A percentile compares a stretch with the other conserved stretches of the same genome.
Evolutionary conservation across 2,888 invertebrate genomes (phyloP).

Genomic region (Congeria kusceri): DNA sequence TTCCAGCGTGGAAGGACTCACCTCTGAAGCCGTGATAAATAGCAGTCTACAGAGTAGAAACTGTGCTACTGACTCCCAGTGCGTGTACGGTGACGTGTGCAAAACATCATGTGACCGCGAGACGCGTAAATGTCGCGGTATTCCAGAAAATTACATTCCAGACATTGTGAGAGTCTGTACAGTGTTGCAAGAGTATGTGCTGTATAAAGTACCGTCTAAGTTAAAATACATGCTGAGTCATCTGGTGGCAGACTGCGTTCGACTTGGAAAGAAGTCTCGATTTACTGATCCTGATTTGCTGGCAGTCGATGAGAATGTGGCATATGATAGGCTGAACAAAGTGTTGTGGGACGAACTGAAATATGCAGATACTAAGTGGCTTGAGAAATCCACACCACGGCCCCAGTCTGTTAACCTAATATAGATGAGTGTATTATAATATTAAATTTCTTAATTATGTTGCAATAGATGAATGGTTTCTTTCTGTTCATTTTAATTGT

Average conservation of each 20-base stretch:
- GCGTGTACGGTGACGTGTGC: conserved; percentile 74
- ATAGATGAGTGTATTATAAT: too few species aligned
- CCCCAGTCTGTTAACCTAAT: conserved; percentile 6
- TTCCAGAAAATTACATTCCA: conserved; percentile 62
- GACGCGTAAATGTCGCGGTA: conserved; percentile 65
- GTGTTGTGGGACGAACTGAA: conserved; percentile 79
- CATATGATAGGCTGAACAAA: conserved; percentile 73
- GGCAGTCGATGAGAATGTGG: conserved; percentile 73
- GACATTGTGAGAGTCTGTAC: conserved; percentile 77
- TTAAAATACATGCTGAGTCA: conserved; percentile 66
- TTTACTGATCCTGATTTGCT: conserved; percentile 1
- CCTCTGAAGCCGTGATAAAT: conserved; percentile 69
- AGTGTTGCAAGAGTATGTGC: conserved; percentile 75
- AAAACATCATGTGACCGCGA: conserved; percentile 70
- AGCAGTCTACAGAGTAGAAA: conserved; percentile 53
- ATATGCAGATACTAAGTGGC: conserved; percentile 65
- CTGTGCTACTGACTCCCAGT: conserved; percentile 73
- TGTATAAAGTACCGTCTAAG: conserved; percentile 72
- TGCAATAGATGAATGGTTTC: too few species aligned
- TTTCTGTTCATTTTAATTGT: too few species aligned
- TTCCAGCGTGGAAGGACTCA: conserved; percentile 65
- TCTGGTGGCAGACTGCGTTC: conserved; percentile 70
- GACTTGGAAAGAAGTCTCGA: conserved; percentile 20
- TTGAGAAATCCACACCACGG: conserved; percentile 41
- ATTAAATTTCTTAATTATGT: too few species aligned